These are phyloP conservation scores for Cordilura impudica DNA, from an alignment of 2,888 invertebrate species.

Conservation along the genomic window DNA sequence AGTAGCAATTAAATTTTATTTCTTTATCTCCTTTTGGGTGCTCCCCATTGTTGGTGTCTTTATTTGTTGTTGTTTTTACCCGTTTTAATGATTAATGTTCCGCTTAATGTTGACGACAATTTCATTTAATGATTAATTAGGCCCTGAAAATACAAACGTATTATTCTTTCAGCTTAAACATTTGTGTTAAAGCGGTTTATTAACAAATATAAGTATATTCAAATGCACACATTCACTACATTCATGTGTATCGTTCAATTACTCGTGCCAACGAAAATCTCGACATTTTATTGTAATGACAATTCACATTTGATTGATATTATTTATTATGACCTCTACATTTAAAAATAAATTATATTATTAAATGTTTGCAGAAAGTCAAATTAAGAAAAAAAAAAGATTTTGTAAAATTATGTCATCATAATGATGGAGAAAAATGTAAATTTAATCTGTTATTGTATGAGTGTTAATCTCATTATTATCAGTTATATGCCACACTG, in stretches of 20 bases:
- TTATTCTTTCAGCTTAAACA: neutral
- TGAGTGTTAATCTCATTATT: too few species aligned
- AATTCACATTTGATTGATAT: neutral
- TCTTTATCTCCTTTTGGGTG: neutral
- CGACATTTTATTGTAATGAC: neutral
- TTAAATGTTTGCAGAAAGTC: neutral
- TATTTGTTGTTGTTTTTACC: neutral
- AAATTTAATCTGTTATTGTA: neutral
- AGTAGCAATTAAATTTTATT: neutral
- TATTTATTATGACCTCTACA: neutral
- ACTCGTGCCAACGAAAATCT: neutral
- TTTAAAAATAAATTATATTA: neutral
- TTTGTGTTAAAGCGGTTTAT: neutral
- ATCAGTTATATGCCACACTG: too few species aligned
- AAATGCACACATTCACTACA: neutral
- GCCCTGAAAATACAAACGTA: slow-evolving; percentile 10
- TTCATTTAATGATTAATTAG: slow-evolving; percentile 56
- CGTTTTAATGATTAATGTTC: slow-evolving; percentile 53
- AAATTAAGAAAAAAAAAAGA: neutral
- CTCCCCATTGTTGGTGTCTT: neutral
- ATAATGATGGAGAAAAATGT: neutral
- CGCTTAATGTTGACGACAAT: slow-evolving; percentile 52
- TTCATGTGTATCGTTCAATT: too few species aligned
- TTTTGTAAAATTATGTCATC: neutral
- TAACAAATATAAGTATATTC: neutral